phyloP scores from a whole-genome alignment of 2,888 invertebrate species.

The Tachystola acroxantha region DNA sequence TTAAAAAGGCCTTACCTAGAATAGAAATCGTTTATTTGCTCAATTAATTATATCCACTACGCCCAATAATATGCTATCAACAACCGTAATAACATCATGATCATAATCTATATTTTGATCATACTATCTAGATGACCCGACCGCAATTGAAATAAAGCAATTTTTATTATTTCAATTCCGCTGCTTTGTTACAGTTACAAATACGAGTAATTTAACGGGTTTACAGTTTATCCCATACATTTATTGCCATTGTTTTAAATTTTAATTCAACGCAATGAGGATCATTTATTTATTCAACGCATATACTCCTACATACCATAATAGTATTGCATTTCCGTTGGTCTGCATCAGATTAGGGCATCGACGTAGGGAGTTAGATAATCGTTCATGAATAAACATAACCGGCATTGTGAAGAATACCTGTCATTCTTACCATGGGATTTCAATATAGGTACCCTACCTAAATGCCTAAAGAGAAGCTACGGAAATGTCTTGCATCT shows the following conservation, averaged over 20 bases:
- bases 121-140: not conserved
- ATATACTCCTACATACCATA: slow-evolving; percentile 44
- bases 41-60: no score
- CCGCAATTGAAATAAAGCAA: slow-evolving; percentile 7
- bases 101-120: no score
- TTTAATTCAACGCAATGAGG: slow-evolving; percentile 42
- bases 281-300: slow-evolving; percentile 46
- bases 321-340: slow-evolving; percentile 61
- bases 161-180: slow-evolving; percentile 8
- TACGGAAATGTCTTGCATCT: no score
- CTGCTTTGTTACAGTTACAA: not conserved
- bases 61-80: no score
- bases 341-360: slow-evolving; percentile 42
- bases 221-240: not conserved
- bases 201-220: not conserved
- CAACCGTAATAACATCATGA: no score
- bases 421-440: no score
- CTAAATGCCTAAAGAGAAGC: no score
- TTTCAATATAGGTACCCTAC: no score
- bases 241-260: not conserved
- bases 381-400: slow-evolving; percentile 50
- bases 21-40: no score
- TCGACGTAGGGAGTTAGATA: slow-evolving; percentile 51
- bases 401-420: slow-evolving; percentile 5
- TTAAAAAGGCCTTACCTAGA: no score